phyloP scores from a whole-genome alignment of 2,797 vertebrate genomes.

The Eurystomus glaucurus region DNA sequence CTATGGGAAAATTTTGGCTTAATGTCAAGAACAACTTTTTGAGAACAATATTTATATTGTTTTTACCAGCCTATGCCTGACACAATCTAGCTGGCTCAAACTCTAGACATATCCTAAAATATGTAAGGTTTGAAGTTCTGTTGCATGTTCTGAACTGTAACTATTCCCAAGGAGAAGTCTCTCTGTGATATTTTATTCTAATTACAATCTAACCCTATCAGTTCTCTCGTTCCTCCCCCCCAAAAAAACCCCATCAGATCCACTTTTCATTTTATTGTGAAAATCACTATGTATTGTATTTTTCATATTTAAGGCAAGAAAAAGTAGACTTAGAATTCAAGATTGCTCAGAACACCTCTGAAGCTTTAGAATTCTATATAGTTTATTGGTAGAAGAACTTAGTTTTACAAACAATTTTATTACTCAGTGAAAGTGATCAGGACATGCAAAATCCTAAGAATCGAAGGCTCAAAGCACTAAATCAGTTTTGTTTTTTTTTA shows the following conservation, averaged over 20 bases:
- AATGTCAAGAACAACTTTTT: constrained; percentile 19
- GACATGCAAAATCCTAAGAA: not conserved
- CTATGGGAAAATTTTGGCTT: not conserved
- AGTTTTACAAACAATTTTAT: not conserved
- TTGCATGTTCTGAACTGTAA: not conserved
- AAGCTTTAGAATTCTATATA: not conserved
- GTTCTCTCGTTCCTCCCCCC: rapidly evolving
- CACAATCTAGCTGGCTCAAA: not conserved
- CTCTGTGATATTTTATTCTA: not conserved
- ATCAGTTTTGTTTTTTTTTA: not conserved
- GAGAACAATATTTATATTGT: not conserved
- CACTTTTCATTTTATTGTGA: not conserved
- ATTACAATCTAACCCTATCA: not conserved
- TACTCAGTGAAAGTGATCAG: not conserved
- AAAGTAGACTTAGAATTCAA: not conserved
- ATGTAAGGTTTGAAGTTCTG: not conserved
- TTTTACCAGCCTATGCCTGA: constrained; percentile 11
- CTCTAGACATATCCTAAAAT: not conserved
- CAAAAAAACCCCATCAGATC: rapidly evolving
- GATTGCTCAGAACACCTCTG: not conserved
- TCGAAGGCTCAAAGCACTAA: not conserved
- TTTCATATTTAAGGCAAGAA: not conserved
- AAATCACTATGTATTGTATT: not conserved
- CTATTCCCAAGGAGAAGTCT: not conserved
- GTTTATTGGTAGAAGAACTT: not conserved